A percentile compares a stretch with the other conserved stretches of the same genome.
Evolutionary conservation across 1,140 invertebrate species (phyloP).

Genomic region (Drosophila busckii): DNA sequence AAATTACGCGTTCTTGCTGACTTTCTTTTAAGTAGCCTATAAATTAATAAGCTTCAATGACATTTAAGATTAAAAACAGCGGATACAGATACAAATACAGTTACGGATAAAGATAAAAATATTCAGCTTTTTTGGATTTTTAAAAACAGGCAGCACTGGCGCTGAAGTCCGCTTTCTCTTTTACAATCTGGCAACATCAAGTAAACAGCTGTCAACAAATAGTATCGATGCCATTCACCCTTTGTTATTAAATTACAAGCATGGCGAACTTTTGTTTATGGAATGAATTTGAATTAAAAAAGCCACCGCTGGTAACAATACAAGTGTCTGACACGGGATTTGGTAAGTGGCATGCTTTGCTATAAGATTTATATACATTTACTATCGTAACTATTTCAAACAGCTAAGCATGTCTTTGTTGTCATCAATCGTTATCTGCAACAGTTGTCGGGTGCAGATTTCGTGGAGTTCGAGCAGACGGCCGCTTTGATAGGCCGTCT

Average conservation of each 20-base stretch:
- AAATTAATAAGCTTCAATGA: too few species aligned
- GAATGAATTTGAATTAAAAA: constrained; percentile 74
- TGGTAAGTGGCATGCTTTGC: constrained; percentile 21
- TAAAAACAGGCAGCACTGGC: too few species aligned
- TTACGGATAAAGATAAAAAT: too few species aligned
- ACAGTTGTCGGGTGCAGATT: constrained; percentile 17
- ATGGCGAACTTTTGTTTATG: constrained; percentile 50
- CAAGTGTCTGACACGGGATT: constrained; percentile 40
- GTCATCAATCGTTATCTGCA: constrained; percentile 52
- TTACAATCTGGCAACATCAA: background rate
- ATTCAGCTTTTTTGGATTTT: too few species aligned
- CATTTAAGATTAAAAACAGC: too few species aligned
- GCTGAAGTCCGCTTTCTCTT: too few species aligned
- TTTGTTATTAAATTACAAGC: constrained; percentile 15
- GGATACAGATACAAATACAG: too few species aligned
- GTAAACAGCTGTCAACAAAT: background rate
- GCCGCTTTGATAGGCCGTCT: constrained; percentile 62
- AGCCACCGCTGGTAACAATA: constrained; percentile 62
- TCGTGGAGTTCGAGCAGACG: constrained; percentile 47
- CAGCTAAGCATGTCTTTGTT: constrained; percentile 54
- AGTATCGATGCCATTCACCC: constrained; percentile 16
- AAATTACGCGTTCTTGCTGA: too few species aligned
- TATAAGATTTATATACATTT: too few species aligned
- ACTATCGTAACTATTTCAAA: background rate
- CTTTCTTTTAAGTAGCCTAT: too few species aligned